Percentiles rank a stretch among this genome's conserved stretches.
Conservation (phyloP, 2,888 invertebrate genomes). For the Cantharis flavilabris region DNA sequence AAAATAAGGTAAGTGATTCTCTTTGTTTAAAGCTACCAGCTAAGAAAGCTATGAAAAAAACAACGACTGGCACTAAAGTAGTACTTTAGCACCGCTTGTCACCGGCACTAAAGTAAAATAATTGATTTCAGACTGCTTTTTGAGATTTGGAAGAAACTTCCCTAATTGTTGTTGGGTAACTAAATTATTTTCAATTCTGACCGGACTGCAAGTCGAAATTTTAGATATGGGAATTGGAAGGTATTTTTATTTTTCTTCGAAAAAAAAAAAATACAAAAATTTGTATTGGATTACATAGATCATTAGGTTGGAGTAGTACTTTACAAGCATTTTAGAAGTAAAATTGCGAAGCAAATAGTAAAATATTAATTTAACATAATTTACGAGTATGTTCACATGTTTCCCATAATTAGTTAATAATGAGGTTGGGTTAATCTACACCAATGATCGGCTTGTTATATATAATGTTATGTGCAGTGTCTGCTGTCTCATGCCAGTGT, state of each 20-base stretch:
- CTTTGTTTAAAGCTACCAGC: too few species aligned
- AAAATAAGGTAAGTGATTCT: too few species aligned
- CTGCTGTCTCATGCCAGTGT: slow-evolving; percentile 27
- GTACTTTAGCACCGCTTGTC: too few species aligned
- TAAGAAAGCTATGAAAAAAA: too few species aligned
- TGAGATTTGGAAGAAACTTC: too few species aligned
- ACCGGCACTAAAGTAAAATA: too few species aligned
- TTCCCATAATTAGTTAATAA: slow-evolving; percentile 50
- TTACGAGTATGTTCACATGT: slow-evolving; percentile 11
- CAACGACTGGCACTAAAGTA: too few species aligned
- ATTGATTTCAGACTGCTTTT: too few species aligned
- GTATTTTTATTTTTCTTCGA: background rate
- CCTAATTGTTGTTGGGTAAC: too few species aligned
- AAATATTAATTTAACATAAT: slow-evolving; percentile 11
- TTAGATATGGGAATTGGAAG: too few species aligned
- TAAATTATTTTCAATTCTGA: too few species aligned
- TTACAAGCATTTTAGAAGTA: background rate
- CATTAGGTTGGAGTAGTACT: background rate
- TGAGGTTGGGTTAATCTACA: slow-evolving; percentile 50
- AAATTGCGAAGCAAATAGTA: background rate
- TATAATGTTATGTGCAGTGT: slow-evolving; percentile 44
- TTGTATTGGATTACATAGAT: background rate
- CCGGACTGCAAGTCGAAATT: too few species aligned
- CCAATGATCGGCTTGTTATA: slow-evolving; percentile 50
- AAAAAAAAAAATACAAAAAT: background rate